A percentile compares a stretch with the other conserved stretches of the same genome.
Conservation (phyloP, 30 jellyfish, hydroid and myxozoan species). For the Turritopsis dohrnii region DNA sequence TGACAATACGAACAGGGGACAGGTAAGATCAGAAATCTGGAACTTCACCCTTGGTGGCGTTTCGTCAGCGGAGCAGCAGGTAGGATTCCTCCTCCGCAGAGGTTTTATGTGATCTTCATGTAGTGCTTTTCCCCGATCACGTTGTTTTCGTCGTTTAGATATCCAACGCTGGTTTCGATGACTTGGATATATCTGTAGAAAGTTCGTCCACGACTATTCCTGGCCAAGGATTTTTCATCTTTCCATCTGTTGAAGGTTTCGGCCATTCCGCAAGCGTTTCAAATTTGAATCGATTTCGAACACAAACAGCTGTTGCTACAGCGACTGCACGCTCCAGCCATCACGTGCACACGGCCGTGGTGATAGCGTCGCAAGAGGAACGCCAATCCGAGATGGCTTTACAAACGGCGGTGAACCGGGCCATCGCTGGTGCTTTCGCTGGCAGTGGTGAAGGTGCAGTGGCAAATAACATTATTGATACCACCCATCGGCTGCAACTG, state of each 20-base stretch:
- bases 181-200: constrained; percentile 23
- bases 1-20: constrained; percentile 1
- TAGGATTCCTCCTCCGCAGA: background rate
- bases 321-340: constrained; percentile 83
- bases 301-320: constrained; percentile 56
- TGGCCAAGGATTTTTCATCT: constrained; percentile 35
- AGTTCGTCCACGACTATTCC: constrained; percentile 46
- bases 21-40: constrained; percentile 58
- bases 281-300: constrained; percentile 8
- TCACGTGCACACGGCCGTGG: constrained; percentile 86
- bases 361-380: constrained; percentile 44
- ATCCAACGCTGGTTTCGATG: background rate
- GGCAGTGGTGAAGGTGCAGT: constrained; percentile 93
- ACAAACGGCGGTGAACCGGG: constrained; percentile 81
- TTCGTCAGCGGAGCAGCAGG: constrained; percentile 11
- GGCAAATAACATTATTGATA: constrained; percentile 74
- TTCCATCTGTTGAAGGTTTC: constrained; percentile 29
- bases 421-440: constrained; percentile 92
- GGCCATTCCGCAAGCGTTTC: constrained; percentile 40
- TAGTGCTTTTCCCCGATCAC: background rate
- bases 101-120: too few relatives aligned
- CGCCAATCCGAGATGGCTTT: constrained; percentile 43
- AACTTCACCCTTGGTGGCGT: constrained; percentile 43
- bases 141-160: background rate
- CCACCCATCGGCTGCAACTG: constrained; percentile 87